phyloP scores from a whole-genome alignment of 2,113 vertebrate species.

The Phyllostomus discolor region DNA sequence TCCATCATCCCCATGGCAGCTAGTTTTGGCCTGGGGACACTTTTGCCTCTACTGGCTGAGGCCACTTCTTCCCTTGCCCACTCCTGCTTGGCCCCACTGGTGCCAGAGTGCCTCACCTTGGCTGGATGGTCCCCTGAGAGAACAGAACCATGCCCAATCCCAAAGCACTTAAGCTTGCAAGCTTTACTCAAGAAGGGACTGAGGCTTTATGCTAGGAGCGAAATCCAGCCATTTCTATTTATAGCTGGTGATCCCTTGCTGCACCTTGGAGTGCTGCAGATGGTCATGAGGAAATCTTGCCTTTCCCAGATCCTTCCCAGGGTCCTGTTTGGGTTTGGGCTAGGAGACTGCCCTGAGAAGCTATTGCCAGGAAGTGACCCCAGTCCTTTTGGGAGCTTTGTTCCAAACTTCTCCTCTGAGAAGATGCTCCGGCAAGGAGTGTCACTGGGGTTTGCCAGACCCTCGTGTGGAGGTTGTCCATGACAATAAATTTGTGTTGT shows the following conservation, averaged over 20 bases:
- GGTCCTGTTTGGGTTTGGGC: neutral
- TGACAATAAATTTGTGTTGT: neutral
- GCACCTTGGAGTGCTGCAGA: neutral
- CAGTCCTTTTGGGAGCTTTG: neutral
- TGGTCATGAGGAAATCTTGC: neutral
- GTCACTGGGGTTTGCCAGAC: neutral
- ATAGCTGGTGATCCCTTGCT: constrained; percentile 6
- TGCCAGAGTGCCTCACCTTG: neutral
- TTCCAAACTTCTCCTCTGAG: neutral
- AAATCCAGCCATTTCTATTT: constrained; percentile 65
- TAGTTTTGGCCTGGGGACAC: neutral
- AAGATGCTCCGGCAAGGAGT: neutral
- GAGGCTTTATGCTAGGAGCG: constrained; percentile 58
- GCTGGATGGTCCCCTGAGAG: neutral
- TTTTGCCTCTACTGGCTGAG: neutral
- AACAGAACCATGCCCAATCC: constrained; percentile 56
- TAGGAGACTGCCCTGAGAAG: neutral
- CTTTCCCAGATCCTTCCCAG: neutral
- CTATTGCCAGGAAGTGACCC: neutral
- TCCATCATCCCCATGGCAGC: neutral
- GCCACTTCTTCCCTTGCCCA: neutral
- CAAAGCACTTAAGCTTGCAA: constrained; percentile 57
- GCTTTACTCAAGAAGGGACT: constrained; percentile 63
- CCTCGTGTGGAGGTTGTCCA: neutral
- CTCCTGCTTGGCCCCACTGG: too few relatives aligned